Evolutionary conservation across 2,888 invertebrate species (phyloP).

Genomic region (Stratiomys singularior): DNA sequence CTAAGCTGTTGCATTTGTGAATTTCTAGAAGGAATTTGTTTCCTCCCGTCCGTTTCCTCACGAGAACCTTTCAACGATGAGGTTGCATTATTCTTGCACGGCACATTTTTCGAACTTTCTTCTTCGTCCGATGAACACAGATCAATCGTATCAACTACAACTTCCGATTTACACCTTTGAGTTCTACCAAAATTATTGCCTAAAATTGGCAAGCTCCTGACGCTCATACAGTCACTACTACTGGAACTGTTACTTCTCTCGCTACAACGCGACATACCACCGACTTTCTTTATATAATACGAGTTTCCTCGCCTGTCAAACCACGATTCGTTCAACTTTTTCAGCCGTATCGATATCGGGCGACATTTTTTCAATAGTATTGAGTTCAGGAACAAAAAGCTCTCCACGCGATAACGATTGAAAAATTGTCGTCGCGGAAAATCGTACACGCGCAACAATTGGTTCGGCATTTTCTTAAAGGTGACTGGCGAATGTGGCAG

Average conservation of each 20-base stretch:
- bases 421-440: slow-evolving; percentile 63
- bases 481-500: slow-evolving; percentile 58
- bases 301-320: neutral
- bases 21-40: neutral
- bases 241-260: slow-evolving; percentile 15
- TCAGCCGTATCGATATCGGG: slow-evolving; percentile 62
- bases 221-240: slow-evolving; percentile 1
- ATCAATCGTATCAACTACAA: slow-evolving; percentile 71
- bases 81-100: neutral
- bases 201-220: slow-evolving; percentile 49
- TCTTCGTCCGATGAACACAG: slow-evolving; percentile 77
- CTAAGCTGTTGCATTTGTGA: slow-evolving; percentile 8
- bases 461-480: slow-evolving; percentile 61
- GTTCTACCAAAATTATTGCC: slow-evolving; percentile 61
- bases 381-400: slow-evolving; percentile 62
- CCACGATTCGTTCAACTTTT: slow-evolving; percentile 60
- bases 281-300: neutral
- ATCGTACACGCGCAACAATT: slow-evolving; percentile 60
- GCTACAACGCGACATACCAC: slow-evolving; percentile 3
- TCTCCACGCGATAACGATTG: slow-evolving; percentile 60
- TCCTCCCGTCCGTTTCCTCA: neutral
- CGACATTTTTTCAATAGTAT: slow-evolving; percentile 62
- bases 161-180: slow-evolving; percentile 55
- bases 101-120: slow-evolving; percentile 52
- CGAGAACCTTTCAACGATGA: neutral